A percentile compares a stretch with the other conserved stretches of the same genome.
Conservation (phyloP, 2,888 invertebrate genomes). For the Rotaria magnacalcarata region DNA sequence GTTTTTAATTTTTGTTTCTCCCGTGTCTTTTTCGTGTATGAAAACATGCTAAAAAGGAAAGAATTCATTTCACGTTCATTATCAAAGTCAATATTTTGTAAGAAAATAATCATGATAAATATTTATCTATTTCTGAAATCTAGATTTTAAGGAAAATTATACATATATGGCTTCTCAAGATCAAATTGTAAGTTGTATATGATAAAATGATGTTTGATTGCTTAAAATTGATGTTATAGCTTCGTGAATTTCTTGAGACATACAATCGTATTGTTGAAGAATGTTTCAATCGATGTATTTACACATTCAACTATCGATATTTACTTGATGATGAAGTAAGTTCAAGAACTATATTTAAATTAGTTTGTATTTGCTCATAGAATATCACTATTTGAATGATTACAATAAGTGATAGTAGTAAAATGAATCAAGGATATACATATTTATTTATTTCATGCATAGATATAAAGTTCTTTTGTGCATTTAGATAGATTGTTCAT, state of each 20-base stretch:
- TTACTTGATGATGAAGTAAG: constrained; percentile 30
- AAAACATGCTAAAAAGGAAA: too few relatives aligned
- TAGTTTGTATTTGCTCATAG: too few relatives aligned
- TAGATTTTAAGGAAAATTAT: neutral
- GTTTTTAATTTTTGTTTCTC: too few relatives aligned
- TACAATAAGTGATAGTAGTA: too few relatives aligned
- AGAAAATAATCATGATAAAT: neutral
- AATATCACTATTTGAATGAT: too few relatives aligned
- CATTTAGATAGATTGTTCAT: neutral
- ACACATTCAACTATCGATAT: constrained; percentile 26
- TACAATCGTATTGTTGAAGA: constrained; percentile 31
- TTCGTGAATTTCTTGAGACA: constrained; percentile 3
- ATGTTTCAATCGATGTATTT: constrained; percentile 33
- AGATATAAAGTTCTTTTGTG: too few relatives aligned
- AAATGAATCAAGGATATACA: too few relatives aligned
- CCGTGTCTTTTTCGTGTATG: too few relatives aligned
- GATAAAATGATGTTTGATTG: too few relatives aligned
- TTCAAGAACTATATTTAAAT: neutral
- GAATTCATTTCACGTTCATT: too few relatives aligned
- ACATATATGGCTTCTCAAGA: neutral
- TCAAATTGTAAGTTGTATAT: neutral
- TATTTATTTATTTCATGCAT: too few relatives aligned
- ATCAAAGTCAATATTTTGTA: too few relatives aligned
- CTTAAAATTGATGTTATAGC: neutral
- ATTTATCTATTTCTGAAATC: neutral